phyloP scores from a whole-genome alignment of 2,113 vertebrate species.

The Istiophorus platypterus region DNA sequence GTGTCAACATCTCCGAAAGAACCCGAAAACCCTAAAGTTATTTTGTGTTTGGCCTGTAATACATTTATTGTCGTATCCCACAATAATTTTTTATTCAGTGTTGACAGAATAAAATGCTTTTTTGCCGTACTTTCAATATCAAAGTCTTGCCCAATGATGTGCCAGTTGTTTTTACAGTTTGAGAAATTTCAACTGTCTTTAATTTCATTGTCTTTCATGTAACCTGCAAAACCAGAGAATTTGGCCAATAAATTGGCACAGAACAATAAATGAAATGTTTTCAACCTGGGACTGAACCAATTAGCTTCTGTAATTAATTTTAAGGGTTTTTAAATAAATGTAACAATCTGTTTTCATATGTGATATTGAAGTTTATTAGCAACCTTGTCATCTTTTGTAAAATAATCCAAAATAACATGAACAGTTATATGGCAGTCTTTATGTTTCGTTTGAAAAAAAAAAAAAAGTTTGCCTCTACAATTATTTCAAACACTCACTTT shows the following conservation, averaged over 20 bases:
- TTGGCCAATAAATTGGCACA: neutral
- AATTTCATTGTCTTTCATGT: neutral
- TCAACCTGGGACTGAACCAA: neutral
- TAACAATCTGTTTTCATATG: neutral
- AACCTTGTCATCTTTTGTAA: neutral
- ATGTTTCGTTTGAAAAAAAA: neutral
- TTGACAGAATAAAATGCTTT: constrained; percentile 4
- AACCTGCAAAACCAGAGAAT: constrained; percentile 2
- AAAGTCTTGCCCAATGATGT: neutral
- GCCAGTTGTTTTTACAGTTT: neutral
- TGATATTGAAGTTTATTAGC: neutral
- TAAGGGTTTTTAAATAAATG: neutral
- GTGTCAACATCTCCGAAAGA: too few species aligned
- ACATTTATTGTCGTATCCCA: neutral
- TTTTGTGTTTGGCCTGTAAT: neutral
- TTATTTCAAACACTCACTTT: neutral
- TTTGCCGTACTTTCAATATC: neutral
- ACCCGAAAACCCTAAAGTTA: too few species aligned
- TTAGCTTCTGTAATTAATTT: neutral
- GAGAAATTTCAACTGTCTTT: neutral
- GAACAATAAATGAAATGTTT: constrained; percentile 14
- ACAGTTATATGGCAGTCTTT: neutral
- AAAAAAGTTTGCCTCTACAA: neutral
- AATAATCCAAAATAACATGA: neutral
- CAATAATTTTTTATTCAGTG: neutral